phyloP scores from a whole-genome alignment of 2,888 invertebrate species.

The Salticus scenicus region DNA sequence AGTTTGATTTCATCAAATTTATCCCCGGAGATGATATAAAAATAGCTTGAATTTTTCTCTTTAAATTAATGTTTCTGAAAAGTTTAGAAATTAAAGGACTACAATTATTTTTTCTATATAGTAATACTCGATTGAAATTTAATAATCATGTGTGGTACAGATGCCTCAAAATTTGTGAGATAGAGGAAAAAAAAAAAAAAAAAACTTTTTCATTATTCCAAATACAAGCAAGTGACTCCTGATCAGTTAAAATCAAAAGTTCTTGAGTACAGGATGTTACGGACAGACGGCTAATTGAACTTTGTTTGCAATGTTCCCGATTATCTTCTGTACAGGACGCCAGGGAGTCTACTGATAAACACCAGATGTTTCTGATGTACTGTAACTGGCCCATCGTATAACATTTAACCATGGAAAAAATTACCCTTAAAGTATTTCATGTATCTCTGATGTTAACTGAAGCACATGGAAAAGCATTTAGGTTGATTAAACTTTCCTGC shows the following conservation, averaged over 20 bases:
- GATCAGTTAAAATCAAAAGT: not conserved
- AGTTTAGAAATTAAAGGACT: too few relatives aligned
- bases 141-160: too few relatives aligned
- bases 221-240: not conserved
- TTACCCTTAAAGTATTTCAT: not conserved
- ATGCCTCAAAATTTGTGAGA: too few relatives aligned
- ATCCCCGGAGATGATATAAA: too few relatives aligned
- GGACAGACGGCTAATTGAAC: not conserved
- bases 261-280: not conserved
- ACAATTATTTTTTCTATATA: too few relatives aligned
- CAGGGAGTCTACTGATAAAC: slow-evolving; percentile 2
- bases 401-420: too few relatives aligned
- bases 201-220: too few relatives aligned
- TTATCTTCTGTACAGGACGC: not conserved
- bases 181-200: too few relatives aligned
- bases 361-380: slow-evolving; percentile 3
- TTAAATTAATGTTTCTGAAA: too few relatives aligned
- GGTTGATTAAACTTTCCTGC: not conserved
- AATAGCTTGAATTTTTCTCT: too few relatives aligned
- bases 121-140: too few relatives aligned
- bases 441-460: not conserved
- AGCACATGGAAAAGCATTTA: not conserved
- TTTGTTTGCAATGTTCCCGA: not conserved
- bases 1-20: too few relatives aligned
- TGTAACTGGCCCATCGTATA: not conserved